Evolutionary conservation across 2,888 invertebrate genomes (phyloP).

Genomic region (Melinopterus prodromus): DNA sequence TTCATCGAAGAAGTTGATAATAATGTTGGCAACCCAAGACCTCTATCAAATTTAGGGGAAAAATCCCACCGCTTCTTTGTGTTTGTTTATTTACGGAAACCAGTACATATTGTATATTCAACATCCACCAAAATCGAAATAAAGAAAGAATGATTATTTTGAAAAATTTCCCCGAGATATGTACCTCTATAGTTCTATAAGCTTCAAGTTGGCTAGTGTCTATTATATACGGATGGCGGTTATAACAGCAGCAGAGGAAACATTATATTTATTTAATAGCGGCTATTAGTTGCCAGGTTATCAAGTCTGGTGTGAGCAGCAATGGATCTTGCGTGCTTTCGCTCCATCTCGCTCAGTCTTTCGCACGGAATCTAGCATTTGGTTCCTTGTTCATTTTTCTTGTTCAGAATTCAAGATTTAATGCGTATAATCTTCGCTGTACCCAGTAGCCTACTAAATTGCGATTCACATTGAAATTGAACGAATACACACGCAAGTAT

Average conservation of each 20-base stretch:
- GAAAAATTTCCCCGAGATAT: too few relatives aligned
- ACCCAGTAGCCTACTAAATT: conserved; percentile 10
- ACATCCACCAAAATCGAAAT: too few relatives aligned
- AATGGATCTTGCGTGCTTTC: neutral
- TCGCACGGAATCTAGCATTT: neutral
- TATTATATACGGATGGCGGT: neutral
- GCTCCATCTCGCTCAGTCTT: neutral
- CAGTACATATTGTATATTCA: too few relatives aligned
- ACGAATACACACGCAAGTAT: too few relatives aligned
- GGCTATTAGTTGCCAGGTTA: conserved; percentile 19
- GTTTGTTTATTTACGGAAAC: too few relatives aligned
- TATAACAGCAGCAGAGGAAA: neutral
- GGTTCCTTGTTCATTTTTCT: neutral
- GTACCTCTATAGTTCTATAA: too few relatives aligned
- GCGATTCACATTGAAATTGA: neutral
- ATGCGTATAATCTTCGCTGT: conserved; percentile 21
- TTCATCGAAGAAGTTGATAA: too few relatives aligned
- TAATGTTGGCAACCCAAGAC: too few relatives aligned
- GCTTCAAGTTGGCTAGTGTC: neutral
- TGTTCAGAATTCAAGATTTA: conserved; percentile 24
- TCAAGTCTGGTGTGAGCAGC: conserved; percentile 7
- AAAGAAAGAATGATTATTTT: too few relatives aligned
- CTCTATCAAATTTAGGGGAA: too few relatives aligned
- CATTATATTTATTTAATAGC: conserved; percentile 15
- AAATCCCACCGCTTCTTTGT: too few relatives aligned